Evolutionary conservation across 2,888 invertebrate species (phyloP).

Genomic region (Sphecodes monilicornis): DNA sequence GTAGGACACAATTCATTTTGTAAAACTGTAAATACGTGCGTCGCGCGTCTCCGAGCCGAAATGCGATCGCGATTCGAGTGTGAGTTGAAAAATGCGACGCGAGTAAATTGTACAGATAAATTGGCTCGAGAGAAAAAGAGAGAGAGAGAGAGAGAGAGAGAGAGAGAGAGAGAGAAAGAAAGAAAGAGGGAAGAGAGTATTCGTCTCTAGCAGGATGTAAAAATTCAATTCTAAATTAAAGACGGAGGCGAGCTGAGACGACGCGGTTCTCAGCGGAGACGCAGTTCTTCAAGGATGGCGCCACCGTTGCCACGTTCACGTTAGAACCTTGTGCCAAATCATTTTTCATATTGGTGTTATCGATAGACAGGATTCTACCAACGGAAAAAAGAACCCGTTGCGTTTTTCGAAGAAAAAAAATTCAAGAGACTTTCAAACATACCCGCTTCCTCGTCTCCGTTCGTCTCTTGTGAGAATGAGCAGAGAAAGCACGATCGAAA

Average conservation of each 20-base stretch:
- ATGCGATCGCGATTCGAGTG: constrained; percentile 14
- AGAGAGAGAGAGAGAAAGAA: not conserved
- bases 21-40: constrained; percentile 52
- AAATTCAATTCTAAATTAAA: constrained; percentile 65
- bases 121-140: not conserved
- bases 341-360: constrained; percentile 45
- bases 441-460: constrained; percentile 39
- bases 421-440: not conserved
- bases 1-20: constrained; percentile 26
- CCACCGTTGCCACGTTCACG: constrained; percentile 12
- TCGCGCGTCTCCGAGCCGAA: constrained; percentile 43
- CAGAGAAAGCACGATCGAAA: constrained; percentile 34
- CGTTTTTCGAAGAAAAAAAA: not conserved
- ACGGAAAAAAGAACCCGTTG: not conserved
- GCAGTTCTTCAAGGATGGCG: not conserved
- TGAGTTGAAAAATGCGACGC: not conserved
- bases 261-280: constrained; percentile 23
- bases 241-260: constrained; percentile 41
- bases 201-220: constrained; percentile 43
- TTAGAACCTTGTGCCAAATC: constrained; percentile 67
- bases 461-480: constrained; percentile 20
- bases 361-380: not conserved
- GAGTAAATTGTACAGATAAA: constrained; percentile 47
- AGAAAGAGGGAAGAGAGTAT: constrained; percentile 25
- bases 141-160: not conserved